These are phyloP conservation scores for Chiroxiphia lanceolata DNA, from an alignment of 2,797 vertebrate species.

Conservation along the genomic window DNA sequence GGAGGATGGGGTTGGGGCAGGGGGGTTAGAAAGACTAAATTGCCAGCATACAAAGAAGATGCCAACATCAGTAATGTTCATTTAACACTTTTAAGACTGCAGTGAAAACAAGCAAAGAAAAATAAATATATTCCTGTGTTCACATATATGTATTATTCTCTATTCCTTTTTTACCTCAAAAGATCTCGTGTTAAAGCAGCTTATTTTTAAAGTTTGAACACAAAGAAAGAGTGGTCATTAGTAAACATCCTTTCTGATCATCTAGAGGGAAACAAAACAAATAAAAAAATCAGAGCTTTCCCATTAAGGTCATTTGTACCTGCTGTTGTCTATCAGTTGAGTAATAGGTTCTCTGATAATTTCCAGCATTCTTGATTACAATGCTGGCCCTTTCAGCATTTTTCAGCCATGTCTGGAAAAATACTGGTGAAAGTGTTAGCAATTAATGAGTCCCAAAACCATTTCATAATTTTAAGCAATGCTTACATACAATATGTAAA, in stretches of 20 bases:
- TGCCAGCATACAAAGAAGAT: slow-evolving; percentile 7
- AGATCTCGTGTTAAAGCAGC: slow-evolving; percentile 42
- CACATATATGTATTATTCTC: slow-evolving; percentile 45
- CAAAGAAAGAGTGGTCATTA: slow-evolving; percentile 48
- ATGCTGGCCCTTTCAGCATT: slow-evolving; percentile 60
- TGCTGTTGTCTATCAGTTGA: slow-evolving; percentile 66
- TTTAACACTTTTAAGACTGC: background rate
- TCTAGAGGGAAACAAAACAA: slow-evolving; percentile 22
- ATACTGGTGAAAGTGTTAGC: slow-evolving; percentile 58
- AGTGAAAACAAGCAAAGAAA: slow-evolving; percentile 11
- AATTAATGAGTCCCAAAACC: slow-evolving; percentile 78
- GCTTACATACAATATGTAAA: background rate
- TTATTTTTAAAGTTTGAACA: slow-evolving; percentile 3
- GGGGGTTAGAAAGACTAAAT: background rate
- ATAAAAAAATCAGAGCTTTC: slow-evolving; percentile 61
- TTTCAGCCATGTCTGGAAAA: slow-evolving; percentile 70
- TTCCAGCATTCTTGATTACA: slow-evolving; percentile 45
- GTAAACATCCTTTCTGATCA: slow-evolving; percentile 78
- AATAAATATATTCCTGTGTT: slow-evolving; percentile 22
- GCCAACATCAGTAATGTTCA: background rate
- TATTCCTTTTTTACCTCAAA: background rate
- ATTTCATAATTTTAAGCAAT: slow-evolving; percentile 39
- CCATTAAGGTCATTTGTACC: slow-evolving; percentile 71
- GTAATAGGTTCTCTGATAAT: slow-evolving; percentile 38
- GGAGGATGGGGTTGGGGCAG: background rate